phyloP scores from a whole-genome alignment of 2,888 invertebrate genomes.

The Idaea biselata region DNA sequence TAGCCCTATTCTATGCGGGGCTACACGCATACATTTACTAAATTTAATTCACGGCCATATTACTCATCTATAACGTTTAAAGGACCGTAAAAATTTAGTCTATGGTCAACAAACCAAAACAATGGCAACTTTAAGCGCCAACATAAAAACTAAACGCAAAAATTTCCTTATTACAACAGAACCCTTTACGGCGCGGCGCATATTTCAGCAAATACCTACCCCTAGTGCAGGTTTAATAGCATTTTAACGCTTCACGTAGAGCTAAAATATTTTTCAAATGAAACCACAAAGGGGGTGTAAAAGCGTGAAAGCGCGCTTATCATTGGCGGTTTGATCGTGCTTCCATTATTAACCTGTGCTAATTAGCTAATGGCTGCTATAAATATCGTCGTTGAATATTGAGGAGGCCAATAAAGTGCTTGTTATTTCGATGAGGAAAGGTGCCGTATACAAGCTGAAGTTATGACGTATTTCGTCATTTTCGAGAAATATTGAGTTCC shows the following conservation, averaged over 20 bases:
- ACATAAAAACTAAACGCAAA: not conserved
- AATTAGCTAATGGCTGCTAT: not conserved
- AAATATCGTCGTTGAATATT: constrained; percentile 1
- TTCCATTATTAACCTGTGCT: constrained; percentile 1
- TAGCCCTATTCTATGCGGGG: too few relatives aligned
- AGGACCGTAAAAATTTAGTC: too few relatives aligned
- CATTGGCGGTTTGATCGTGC: not conserved
- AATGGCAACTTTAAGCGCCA: not conserved
- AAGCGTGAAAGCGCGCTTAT: not conserved
- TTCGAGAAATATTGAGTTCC: too few relatives aligned
- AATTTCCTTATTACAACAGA: not conserved
- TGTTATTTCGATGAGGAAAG: not conserved
- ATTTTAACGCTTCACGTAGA: not conserved
- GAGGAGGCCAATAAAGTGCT: not conserved
- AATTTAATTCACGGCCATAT: too few relatives aligned
- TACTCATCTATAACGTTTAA: too few relatives aligned
- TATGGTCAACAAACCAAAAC: too few relatives aligned
- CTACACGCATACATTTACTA: too few relatives aligned
- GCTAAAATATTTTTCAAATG: not conserved
- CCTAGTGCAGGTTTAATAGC: not conserved
- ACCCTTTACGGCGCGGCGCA: not conserved
- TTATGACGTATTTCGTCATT: not conserved
- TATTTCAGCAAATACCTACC: not conserved
- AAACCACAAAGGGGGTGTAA: not conserved
- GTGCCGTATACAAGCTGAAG: not conserved